Evolutionary conservation across 2,113 vertebrate genomes (phyloP).

Genomic region (Muntiacus muntjak): DNA sequence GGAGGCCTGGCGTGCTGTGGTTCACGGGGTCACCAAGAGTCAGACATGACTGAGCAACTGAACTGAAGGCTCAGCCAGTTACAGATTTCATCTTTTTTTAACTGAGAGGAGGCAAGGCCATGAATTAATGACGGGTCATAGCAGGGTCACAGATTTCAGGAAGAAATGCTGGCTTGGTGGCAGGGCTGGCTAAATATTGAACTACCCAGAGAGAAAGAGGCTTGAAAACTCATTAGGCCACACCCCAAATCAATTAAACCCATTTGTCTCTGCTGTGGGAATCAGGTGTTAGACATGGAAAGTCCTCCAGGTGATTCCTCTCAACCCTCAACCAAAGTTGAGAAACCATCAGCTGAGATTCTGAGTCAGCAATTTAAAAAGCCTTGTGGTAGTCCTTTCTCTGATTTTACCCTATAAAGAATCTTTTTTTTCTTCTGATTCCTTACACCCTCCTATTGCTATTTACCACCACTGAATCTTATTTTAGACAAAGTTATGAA

Average conservation of each 20-base stretch:
- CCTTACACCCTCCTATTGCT: neutral
- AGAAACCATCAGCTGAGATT: neutral
- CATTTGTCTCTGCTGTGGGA: fast-evolving
- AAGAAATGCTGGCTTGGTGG: neutral
- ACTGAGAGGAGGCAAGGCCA: fast-evolving
- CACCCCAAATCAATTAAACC: neutral
- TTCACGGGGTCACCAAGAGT: no score
- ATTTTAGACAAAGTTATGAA: neutral
- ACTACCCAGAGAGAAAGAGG: neutral
- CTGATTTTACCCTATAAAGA: neutral
- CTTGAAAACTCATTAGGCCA: neutral
- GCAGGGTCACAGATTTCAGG: neutral
- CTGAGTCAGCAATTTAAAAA: neutral
- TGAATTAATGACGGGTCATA: neutral
- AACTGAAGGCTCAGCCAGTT: neutral
- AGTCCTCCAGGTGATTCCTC: neutral
- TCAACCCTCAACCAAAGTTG: neutral
- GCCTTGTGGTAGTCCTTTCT: neutral
- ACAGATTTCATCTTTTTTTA: neutral
- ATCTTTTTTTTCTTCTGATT: neutral
- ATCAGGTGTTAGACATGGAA: neutral
- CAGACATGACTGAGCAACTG: no score
- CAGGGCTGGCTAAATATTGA: neutral
- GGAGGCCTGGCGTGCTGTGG: no score
- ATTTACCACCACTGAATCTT: neutral